Evolutionary conservation across 2,113 vertebrate genomes (phyloP).

Genomic region (Vombatus ursinus): DNA sequence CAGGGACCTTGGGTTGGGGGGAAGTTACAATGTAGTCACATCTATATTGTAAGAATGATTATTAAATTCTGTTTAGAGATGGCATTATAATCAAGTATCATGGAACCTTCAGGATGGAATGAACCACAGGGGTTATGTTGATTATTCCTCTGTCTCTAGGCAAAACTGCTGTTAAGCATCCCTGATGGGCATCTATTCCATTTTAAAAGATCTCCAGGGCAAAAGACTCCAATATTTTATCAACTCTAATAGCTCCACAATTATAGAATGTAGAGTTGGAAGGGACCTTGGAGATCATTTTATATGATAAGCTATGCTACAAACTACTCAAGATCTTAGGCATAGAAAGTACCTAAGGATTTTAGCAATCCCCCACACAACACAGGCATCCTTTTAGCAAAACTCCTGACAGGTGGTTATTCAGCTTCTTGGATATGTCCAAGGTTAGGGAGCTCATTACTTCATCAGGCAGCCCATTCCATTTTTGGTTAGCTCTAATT

Average conservation of each 20-base stretch:
- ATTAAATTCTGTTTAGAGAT: not conserved
- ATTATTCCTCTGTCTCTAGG: not conserved
- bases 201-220: not conserved
- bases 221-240: not conserved
- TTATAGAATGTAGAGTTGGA: not conserved
- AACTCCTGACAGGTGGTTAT: not conserved
- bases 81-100: not conserved
- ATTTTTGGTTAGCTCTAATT: not conserved
- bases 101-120: slow-evolving; percentile 28
- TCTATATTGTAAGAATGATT: not conserved
- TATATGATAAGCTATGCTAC: not conserved
- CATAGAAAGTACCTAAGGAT: not conserved
- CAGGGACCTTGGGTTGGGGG: not conserved
- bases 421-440: not conserved
- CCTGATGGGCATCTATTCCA: not conserved
- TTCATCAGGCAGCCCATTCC: not conserved
- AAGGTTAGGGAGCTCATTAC: not conserved
- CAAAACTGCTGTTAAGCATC: not conserved
- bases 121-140: not conserved
- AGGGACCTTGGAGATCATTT: not conserved
- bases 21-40: not conserved
- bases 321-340: not conserved
- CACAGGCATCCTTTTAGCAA: not conserved
- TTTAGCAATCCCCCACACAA: not conserved
- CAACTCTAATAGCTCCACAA: not conserved